A percentile compares a stretch with the other conserved stretches of the same genome.
These are phyloP conservation scores for Pantelozetes paolii DNA, from an alignment of 2,888 invertebrate species.

Conservation along the genomic window DNA sequence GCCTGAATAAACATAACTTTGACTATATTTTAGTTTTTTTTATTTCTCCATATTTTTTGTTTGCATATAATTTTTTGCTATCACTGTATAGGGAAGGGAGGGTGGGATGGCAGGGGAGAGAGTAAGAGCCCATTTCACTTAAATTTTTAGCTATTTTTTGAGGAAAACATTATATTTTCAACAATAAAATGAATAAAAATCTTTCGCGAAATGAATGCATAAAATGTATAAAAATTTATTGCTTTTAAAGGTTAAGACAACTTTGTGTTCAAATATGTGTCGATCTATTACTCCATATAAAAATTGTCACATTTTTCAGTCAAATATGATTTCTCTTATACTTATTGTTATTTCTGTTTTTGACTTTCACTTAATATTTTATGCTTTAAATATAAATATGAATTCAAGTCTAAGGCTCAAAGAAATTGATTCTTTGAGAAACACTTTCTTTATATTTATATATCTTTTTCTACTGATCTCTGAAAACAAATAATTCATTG, in stretches of 20 bases:
- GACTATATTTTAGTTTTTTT: background rate
- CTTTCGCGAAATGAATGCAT: background rate
- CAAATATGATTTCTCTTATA: too few species aligned
- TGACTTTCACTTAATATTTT: too few species aligned
- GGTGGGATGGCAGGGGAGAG: background rate
- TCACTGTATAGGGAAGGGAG: background rate
- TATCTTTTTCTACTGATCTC: too few species aligned
- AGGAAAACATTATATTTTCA: background rate
- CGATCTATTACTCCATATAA: background rate
- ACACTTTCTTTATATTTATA: too few species aligned
- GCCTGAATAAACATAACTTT: slow-evolving; percentile 15
- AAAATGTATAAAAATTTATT: background rate
- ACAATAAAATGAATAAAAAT: background rate
- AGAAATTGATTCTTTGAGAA: too few species aligned
- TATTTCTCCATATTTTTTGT: background rate
- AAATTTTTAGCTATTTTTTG: background rate
- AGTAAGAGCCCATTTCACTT: background rate
- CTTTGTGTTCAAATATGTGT: background rate
- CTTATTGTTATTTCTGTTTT: too few species aligned
- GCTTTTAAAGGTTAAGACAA: background rate
- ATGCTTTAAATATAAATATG: too few species aligned
- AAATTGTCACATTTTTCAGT: too few species aligned
- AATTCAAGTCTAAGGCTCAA: too few species aligned
- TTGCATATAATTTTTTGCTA: background rate
- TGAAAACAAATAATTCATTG: too few species aligned